A percentile compares a stretch with the other conserved stretches of the same genome.
phyloP scores from a whole-genome alignment of 1,140 invertebrate genomes.

The Drosophila pectinifera region DNA sequence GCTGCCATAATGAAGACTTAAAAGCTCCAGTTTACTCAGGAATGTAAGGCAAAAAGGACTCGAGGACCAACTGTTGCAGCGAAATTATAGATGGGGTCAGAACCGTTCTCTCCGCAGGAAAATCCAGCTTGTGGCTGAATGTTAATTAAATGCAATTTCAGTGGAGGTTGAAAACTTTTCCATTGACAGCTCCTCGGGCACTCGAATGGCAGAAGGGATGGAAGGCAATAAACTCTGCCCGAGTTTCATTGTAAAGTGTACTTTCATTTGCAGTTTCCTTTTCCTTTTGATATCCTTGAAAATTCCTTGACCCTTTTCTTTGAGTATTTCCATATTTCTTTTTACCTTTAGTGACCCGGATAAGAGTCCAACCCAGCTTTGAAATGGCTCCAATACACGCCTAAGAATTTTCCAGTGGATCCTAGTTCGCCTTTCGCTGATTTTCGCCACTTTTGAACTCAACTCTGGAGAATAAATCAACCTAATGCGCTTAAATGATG shows the following conservation, averaged over 20 bases:
- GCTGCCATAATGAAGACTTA: conserved; percentile 35
- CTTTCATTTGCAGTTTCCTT: conserved; percentile 11
- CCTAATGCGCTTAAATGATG: background rate
- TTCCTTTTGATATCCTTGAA: background rate
- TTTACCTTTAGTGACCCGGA: conserved; percentile 1
- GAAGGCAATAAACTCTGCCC: conserved; percentile 1
- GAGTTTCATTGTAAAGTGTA: conserved; percentile 13
- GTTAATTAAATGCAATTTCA: conserved; percentile 35
- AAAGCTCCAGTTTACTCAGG: conserved; percentile 26
- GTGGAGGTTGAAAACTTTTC: conserved; percentile 11
- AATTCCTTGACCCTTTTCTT: conserved; percentile 2
- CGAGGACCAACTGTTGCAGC: conserved; percentile 34
- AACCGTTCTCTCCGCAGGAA: background rate
- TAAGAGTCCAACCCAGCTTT: background rate
- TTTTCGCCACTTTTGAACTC: conserved; percentile 12
- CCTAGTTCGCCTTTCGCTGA: background rate
- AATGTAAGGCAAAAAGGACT: background rate
- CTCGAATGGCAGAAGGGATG: background rate
- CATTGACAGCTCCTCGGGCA: background rate
- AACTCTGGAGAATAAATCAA: conserved; percentile 24
- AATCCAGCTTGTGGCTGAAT: conserved; percentile 31
- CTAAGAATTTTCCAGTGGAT: background rate
- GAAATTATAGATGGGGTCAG: conserved; percentile 2
- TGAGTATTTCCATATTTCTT: background rate
- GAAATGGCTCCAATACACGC: background rate